Base-by-base conservation (phyloP, 2,113 vertebrate species). In the Leiothrix lutea region DNA sequence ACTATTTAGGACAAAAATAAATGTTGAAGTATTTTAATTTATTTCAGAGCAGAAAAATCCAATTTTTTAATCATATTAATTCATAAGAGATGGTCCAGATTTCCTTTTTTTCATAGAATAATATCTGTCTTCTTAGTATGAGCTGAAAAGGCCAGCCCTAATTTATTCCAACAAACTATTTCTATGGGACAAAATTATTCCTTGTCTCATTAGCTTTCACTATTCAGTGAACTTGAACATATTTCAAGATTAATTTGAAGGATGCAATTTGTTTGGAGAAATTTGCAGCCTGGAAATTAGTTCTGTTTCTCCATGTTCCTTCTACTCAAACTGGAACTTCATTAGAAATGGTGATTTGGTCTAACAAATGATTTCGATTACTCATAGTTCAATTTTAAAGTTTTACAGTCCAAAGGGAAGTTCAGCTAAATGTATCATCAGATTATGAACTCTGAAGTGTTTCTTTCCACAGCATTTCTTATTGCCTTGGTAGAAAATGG, bases 231-330 rank as follows among this genome's bases (percentile, higher is more conserved):
- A 51, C 50, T 94, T 31, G 2, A 91, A 58, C 11, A 45, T 86
- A 75, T 91, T 83, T 96, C 71, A 80, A 83, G 29, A 86, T 58
- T 82, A 80, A 83, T 83, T 83, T 83, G 67, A 82, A 71, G 47
- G 35, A 36, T 36, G 14, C 28, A 80, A 80, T 58, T 82, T 82
- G 24, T 82, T 88, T 86, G 8, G 35, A 36, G 48, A 73, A 94
- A 78, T 23, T 84, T 88, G 11, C 14, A 69, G 54, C 8, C 38
- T 73, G 54, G 48, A 73, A 92, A 73, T 80, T 50, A 80, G 10
- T 71, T 83, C 58, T 73, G 15, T 90, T 73, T 65, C 74, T 85
- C 19, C 25, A 31, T 13, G 11, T 47, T 64, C 36, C 33, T 53
- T 70, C 38, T 83, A 80, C 74, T 69, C 20, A 60, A 56, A 51